These are phyloP conservation scores for Telenomus remus DNA, from an alignment of 1,140 invertebrate species.

Conservation along the genomic window DNA sequence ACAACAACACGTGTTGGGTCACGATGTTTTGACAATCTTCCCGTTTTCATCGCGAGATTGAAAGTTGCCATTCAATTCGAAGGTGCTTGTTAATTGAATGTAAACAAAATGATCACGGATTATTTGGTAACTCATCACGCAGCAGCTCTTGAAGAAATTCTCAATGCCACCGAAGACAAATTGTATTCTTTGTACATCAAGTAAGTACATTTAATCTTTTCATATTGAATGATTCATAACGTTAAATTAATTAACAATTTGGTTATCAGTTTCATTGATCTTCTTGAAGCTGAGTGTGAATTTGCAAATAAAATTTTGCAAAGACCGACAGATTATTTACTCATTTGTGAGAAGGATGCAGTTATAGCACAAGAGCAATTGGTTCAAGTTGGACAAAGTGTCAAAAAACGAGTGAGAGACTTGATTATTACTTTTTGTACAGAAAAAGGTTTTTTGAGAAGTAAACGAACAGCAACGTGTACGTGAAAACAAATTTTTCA, in stretches of 20 bases:
- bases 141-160: slow-evolving; percentile 3
- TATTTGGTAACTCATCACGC: slow-evolving; percentile 3
- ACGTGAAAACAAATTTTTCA: too few relatives aligned
- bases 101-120: slow-evolving; percentile 5
- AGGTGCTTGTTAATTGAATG: background rate
- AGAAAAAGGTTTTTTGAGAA: too few relatives aligned
- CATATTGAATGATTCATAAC: background rate
- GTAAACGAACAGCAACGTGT: too few relatives aligned
- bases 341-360: slow-evolving; percentile 79
- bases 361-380: slow-evolving; percentile 78
- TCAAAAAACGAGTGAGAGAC: slow-evolving; percentile 79
- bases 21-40: too few relatives aligned
- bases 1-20: too few relatives aligned
- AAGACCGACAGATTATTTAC: slow-evolving; percentile 76
- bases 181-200: slow-evolving; percentile 9
- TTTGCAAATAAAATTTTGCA: slow-evolving; percentile 78
- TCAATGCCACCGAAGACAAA: slow-evolving; percentile 1
- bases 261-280: slow-evolving; percentile 78
- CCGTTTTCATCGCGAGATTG: too few relatives aligned
- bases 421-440: slow-evolving; percentile 4
- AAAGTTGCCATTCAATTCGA: background rate
- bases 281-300: slow-evolving; percentile 78
- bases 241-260: too few relatives aligned
- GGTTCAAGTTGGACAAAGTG: slow-evolving; percentile 67
- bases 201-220: slow-evolving; percentile 2